Percentiles rank a stretch among this genome's conserved stretches.
phyloP scores from a whole-genome alignment of 2,888 invertebrate genomes.

The Ctena decussata region DNA sequence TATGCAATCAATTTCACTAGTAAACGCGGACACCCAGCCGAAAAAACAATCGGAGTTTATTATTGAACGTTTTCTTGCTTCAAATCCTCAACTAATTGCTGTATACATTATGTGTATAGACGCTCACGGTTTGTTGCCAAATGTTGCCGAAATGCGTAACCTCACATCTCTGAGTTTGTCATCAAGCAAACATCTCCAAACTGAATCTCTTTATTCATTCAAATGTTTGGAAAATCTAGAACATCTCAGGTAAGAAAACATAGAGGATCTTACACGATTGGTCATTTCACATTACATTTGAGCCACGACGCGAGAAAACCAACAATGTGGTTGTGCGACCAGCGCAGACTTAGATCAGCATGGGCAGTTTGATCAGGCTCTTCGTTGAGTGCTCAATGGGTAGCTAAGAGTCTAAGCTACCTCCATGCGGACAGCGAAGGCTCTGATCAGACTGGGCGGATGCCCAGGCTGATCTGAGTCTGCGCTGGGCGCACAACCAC shows the following conservation, averaged over 20 bases:
- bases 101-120: neutral
- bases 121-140: neutral
- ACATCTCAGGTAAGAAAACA: conserved; percentile 47
- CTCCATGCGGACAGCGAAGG: too few species aligned
- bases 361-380: too few species aligned
- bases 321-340: too few species aligned
- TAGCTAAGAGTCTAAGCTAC: too few species aligned
- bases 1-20: neutral
- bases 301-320: too few species aligned
- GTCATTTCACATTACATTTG: too few species aligned
- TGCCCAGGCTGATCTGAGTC: too few species aligned
- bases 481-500: too few species aligned
- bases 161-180: conserved; percentile 46
- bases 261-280: too few species aligned
- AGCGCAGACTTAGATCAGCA: too few species aligned
- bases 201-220: neutral
- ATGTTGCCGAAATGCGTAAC: conserved; percentile 26
- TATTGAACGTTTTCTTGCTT: neutral
- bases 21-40: neutral
- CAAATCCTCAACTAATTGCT: neutral
- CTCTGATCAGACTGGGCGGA: too few species aligned
- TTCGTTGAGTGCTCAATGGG: too few species aligned
- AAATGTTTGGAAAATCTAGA: conserved; percentile 17
- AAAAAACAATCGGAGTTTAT: neutral
- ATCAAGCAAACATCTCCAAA: neutral